Conservation (phyloP, 2,797 vertebrate genomes). For the Bradypodion pumilum region DNA sequence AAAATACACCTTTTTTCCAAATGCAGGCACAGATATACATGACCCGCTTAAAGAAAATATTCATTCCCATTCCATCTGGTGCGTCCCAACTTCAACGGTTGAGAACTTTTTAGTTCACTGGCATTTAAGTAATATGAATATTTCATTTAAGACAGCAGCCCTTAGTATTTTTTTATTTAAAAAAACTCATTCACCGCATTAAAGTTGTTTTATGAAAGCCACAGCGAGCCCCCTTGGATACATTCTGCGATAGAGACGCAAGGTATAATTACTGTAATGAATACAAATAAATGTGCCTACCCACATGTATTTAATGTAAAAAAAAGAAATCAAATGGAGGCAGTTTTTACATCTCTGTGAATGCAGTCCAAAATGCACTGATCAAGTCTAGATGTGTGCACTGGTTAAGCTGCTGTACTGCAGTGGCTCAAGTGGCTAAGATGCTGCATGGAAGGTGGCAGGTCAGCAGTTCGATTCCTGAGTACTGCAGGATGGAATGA, state of each 20-base stretch:
- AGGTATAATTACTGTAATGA: not conserved
- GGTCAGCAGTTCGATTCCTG: too few relatives aligned
- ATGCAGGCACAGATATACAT: too few relatives aligned
- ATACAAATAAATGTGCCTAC: constrained; percentile 1
- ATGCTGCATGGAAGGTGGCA: too few relatives aligned
- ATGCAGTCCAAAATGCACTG: not conserved
- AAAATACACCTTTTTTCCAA: too few relatives aligned
- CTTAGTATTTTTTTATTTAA: not conserved
- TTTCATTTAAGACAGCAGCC: not conserved
- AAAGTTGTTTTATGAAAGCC: not conserved
- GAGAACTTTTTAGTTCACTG: not conserved
- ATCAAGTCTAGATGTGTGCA: not conserved
- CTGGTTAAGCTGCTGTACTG: too few relatives aligned
- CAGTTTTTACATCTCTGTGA: not conserved
- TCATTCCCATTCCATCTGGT: not conserved
- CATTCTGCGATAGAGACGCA: not conserved
- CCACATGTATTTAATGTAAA: not conserved
- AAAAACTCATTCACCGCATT: not conserved
- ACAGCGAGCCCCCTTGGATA: not conserved
- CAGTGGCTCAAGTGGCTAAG: too few relatives aligned
- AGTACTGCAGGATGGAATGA: too few relatives aligned
- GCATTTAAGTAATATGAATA: not conserved
- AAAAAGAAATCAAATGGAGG: not conserved
- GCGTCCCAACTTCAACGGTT: not conserved
- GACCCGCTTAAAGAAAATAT: not conserved